Evolutionary conservation across 1,140 invertebrate species (phyloP), one percentile per base, ranked within the genome.

Genomic region (Drosophila sucinea): DNA sequence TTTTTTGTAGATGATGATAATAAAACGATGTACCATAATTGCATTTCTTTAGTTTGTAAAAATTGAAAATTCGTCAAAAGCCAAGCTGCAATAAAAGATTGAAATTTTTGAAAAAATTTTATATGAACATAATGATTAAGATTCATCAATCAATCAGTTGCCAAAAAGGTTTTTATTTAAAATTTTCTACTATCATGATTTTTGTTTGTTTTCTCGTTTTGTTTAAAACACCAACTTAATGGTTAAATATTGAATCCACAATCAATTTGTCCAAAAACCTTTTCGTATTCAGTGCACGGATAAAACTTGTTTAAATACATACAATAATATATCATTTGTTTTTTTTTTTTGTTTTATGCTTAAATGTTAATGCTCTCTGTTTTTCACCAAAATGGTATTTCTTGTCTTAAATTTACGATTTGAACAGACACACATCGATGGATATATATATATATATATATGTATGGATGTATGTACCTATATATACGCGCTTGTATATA

Each of bases 161-260:
- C 85, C 84, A 90, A 89, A 89, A 89, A 89, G 84, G 84, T 90
- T 89, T 89, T 87, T 89, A 90, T 89, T 89, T 89, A 89, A 89
- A 89, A 89, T 81, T 67, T 77, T 70, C 80, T 89, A 89, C 80
- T 72, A 68, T 77, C 64, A 23, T 78, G 73, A 81, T 71, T 68
- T 63, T 68, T 57, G 60, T 65, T 63, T 60, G 55, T 62, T 60
- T 51, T 66, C 61, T 71, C 61, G 60, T 64, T 71, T 76, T 90
- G 78, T 81, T 90, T 90, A 90, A 90, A 90, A 90, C 86, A 90
- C 78, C 86, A 82, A 90, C 81, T 86, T 83, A 90, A 58, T 71
- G 77, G 80, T 70, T 90, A 90, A 80, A 80, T 76, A 56, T 89
- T 80, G 74, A 73, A 77, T 76, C 69, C 75, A 87, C 83, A 87